Evolutionary conservation across 2,888 invertebrate species (phyloP), one percentile per base, ranked within the genome.

Genomic region (Podotricha telesiphe): DNA sequence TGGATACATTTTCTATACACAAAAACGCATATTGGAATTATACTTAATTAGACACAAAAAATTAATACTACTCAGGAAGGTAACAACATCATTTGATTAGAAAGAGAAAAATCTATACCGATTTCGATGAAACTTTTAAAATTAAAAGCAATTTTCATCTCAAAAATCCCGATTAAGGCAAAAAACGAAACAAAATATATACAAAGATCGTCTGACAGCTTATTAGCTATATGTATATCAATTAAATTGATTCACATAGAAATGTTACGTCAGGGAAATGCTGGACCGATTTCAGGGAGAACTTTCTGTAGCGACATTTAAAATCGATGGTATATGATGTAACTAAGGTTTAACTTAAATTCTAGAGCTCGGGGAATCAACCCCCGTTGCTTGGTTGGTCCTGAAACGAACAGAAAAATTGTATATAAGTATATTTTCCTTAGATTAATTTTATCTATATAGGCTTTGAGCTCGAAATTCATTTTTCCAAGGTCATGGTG

Each of bases 381-480:
- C 91, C 91, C 65, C 91, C 91, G 72, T 90, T 91, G 77, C 89
- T 91, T 22, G 91, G 89, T 78, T 89, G 90, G 70, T 92, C 91
- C 91, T 92, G 80, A 3, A 45, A 59, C 4, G 20, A 20, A 42
- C 1, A 37, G n/a, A 37, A 37, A 10, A 37, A 6, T 8, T 1
- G 5, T 37, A 37, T 37, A 37, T 37, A 37, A 28, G 3, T 28
- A 4, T 28, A 28, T 28, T 28, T 2, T 28, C 6, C 28, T 28
- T 28, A 28, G 6, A 28, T 28, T 6, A 28, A 28, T 28, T n/a
- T n/a, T n/a, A n/a, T n/a, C n/a, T n/a, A n/a, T n/a, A n/a, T n/a
- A n/a, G n/a, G n/a, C n/a, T 28, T 28, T 28, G 28, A 28, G 6
- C 6, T 28, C 2, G 3, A 28, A 28, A 28, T 28, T 4, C 6